A percentile compares a stretch with the other conserved stretches of the same genome.
Evolutionary conservation across 2,797 vertebrate genomes (phyloP).

Genomic region (Mionectes olivaceus): DNA sequence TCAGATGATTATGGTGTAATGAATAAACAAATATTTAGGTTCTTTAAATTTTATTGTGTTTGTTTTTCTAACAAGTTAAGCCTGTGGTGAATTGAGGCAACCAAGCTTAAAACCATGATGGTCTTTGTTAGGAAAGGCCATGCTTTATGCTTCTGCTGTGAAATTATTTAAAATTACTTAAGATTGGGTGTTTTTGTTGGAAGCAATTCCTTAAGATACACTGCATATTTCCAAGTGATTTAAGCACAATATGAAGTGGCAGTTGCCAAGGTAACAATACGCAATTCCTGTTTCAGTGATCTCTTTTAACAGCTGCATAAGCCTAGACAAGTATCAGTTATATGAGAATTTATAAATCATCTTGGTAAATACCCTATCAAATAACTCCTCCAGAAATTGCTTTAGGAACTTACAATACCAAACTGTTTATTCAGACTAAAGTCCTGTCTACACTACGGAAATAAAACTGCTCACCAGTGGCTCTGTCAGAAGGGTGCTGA

Average conservation of each 20-base stretch:
- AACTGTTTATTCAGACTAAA: background rate
- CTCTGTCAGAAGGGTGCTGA: background rate
- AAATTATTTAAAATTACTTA: conserved; percentile 13
- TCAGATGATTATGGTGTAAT: background rate
- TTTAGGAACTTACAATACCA: background rate
- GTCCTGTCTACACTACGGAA: background rate
- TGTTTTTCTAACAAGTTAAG: background rate
- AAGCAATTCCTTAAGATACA: conserved; percentile 30
- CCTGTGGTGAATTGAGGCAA: background rate
- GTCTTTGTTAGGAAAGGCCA: background rate
- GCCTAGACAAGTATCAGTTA: background rate
- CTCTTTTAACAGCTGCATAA: conserved; percentile 44
- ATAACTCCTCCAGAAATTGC: conserved; percentile 10
- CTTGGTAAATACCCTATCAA: conserved; percentile 20
- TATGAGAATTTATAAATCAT: conserved; percentile 20
- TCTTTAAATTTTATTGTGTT: background rate
- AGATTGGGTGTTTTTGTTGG: background rate
- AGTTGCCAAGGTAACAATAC: conserved; percentile 65
- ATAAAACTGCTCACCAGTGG: background rate
- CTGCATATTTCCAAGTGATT: conserved; percentile 15
- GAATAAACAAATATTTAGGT: background rate
- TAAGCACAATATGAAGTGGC: conserved; percentile 42
- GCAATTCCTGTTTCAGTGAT: background rate
- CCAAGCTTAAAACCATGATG: background rate
- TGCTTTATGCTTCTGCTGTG: background rate